Conservation (phyloP, 2,888 invertebrate genomes). For the Pelosia muscerda region DNA sequence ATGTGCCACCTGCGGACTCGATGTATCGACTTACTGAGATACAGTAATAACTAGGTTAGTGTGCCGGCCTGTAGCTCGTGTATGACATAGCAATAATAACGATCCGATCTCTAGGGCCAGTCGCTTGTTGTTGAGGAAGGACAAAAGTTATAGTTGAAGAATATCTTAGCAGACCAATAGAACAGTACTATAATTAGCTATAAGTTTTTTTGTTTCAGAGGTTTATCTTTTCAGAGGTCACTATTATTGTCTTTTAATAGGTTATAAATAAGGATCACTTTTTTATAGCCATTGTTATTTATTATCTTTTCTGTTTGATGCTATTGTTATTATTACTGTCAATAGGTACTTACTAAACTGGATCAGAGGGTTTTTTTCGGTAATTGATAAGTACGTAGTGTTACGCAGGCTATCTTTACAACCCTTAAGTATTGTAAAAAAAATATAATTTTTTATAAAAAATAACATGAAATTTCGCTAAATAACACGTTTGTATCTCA, state of each 20-base stretch:
- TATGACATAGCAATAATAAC: slow-evolving; percentile 11
- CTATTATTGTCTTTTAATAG: neutral
- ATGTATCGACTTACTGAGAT: slow-evolving; percentile 15
- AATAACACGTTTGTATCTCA: neutral
- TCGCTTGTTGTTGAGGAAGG: neutral
- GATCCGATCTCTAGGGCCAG: slow-evolving; percentile 3
- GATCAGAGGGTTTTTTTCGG: too few relatives aligned
- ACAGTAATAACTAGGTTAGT: slow-evolving; percentile 18
- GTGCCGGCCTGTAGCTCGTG: slow-evolving; percentile 6
- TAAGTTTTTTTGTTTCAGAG: neutral
- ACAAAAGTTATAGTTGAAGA: neutral
- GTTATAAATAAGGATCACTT: neutral
- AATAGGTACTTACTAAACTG: too few relatives aligned
- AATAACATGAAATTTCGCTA: too few relatives aligned
- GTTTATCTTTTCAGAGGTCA: neutral
- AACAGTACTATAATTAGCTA: neutral
- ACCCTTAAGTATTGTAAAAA: too few relatives aligned
- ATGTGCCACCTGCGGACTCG: slow-evolving; percentile 9
- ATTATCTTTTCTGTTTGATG: neutral
- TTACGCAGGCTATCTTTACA: too few relatives aligned
- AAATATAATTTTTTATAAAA: too few relatives aligned
- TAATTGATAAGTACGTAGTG: too few relatives aligned
- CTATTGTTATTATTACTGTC: too few relatives aligned
- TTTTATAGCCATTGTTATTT: neutral
- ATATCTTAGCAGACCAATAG: neutral